phyloP scores from a whole-genome alignment of 2,113 vertebrate species.

The Holacanthus passer region DNA sequence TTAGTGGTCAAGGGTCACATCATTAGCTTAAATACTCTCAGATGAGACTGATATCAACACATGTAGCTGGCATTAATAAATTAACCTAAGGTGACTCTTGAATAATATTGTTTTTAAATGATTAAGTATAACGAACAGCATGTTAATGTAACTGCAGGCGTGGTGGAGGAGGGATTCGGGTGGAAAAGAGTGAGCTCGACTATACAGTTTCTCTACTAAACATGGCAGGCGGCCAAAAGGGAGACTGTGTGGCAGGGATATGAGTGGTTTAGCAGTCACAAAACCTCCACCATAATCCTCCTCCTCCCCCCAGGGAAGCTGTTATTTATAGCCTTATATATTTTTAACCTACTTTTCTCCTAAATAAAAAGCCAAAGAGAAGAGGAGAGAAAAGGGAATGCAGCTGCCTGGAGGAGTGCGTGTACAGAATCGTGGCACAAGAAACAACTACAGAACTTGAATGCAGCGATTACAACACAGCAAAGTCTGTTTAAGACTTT shows the following conservation, averaged over 20 bases:
- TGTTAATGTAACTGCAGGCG: neutral
- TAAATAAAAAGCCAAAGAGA: conserved; percentile 58
- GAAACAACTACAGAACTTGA: conserved; percentile 60
- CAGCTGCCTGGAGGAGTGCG: conserved; percentile 50
- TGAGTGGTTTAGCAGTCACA: conserved; percentile 70
- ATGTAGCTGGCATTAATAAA: neutral
- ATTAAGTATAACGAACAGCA: neutral
- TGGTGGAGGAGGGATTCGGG: neutral
- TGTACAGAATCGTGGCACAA: conserved; percentile 48
- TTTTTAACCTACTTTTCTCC: conserved; percentile 79
- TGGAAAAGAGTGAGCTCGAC: neutral
- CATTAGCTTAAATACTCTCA: neutral
- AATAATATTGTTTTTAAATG: neutral
- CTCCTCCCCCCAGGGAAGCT: conserved; percentile 60
- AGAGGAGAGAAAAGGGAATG: conserved; percentile 36
- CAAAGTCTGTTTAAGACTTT: conserved; percentile 48
- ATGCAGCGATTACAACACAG: conserved; percentile 65
- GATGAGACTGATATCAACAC: neutral
- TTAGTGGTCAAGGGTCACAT: neutral
- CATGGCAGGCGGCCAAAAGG: conserved; percentile 65
- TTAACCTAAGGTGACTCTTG: neutral
- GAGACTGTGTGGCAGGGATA: conserved; percentile 60
- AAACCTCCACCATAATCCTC: conserved; percentile 71
- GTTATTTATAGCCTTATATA: conserved; percentile 80
- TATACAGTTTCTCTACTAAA: conserved; percentile 51